A percentile compares a stretch with the other conserved stretches of the same genome.
phyloP scores from a whole-genome alignment of 2,113 vertebrate genomes.

The Lathamus discolor region DNA sequence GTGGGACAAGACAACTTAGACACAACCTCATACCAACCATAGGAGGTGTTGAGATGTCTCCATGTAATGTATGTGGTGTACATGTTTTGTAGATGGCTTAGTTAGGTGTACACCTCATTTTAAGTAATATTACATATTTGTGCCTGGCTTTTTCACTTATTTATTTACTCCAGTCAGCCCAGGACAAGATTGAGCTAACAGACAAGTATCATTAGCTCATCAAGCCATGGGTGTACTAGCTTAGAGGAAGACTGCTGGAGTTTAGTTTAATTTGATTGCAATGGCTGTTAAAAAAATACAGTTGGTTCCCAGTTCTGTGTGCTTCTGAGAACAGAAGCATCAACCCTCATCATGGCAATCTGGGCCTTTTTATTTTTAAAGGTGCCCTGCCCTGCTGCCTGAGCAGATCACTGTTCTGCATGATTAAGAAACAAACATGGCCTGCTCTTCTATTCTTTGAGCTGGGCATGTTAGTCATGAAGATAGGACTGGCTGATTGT shows the following conservation, averaged over 20 bases:
- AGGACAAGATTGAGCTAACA: background rate
- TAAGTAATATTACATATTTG: background rate
- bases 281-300: background rate
- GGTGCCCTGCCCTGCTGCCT: background rate
- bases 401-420: background rate
- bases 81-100: background rate
- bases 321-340: background rate
- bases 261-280: background rate
- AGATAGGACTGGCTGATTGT: background rate
- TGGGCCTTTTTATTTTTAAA: background rate
- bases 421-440: background rate
- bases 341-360: background rate
- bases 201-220: background rate
- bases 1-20: background rate
- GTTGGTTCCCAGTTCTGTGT: background rate
- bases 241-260: background rate
- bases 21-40: background rate
- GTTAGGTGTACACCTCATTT: background rate
- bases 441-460: background rate
- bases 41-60: background rate
- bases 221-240: background rate
- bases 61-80: background rate
- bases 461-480: fast-evolving
- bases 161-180: background rate
- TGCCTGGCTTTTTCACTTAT: background rate